Conservation (phyloP, 2,113 vertebrate genomes). For the Rhea pennata region DNA sequence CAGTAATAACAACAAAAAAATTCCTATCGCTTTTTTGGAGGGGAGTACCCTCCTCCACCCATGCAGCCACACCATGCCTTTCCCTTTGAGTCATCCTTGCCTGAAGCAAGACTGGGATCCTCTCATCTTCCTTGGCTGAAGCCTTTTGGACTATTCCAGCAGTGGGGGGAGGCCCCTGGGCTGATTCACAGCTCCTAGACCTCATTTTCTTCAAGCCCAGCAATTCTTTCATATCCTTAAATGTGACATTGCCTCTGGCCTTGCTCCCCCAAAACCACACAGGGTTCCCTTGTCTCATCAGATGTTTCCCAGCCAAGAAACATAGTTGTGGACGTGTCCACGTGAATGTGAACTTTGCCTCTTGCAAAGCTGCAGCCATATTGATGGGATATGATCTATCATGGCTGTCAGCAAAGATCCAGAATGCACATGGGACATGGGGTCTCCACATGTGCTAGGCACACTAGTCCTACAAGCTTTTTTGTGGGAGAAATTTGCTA, state of each 20-base stretch:
- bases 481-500: not conserved
- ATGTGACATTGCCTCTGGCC: not conserved
- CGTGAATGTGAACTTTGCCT: rapidly evolving
- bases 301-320: not conserved
- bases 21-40: not conserved
- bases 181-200: not conserved
- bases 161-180: not conserved
- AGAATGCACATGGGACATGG: not conserved
- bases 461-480: not conserved
- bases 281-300: not conserved
- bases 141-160: not conserved
- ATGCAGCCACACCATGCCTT: not conserved
- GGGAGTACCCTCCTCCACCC: not conserved
- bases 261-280: not conserved
- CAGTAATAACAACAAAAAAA: not conserved
- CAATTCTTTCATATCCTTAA: not conserved
- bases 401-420: not conserved
- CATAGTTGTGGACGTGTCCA: not conserved
- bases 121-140: not conserved
- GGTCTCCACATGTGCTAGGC: not conserved
- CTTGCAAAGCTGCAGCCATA: not conserved
- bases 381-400: not conserved
- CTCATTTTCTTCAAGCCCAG: not conserved
- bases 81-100: constrained; percentile 20
- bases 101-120: not conserved